phyloP scores from a whole-genome alignment of 1,140 invertebrate species.

The Drosophila burlai region DNA sequence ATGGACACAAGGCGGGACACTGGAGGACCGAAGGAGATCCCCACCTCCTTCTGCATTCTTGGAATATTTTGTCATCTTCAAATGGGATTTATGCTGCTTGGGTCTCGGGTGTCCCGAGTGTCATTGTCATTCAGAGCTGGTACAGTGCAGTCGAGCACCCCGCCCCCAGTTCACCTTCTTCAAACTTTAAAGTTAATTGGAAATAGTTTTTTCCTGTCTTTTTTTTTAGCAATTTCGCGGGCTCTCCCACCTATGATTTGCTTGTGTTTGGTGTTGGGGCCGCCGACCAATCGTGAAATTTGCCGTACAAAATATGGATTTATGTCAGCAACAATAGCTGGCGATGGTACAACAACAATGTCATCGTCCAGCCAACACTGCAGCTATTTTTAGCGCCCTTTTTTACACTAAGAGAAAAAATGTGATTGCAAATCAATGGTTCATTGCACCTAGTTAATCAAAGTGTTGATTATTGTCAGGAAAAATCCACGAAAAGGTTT shows the following conservation, averaged over 20 bases:
- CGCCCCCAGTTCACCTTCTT: slow-evolving; percentile 26
- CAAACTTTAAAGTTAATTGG: slow-evolving; percentile 76
- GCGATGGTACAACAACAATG: slow-evolving; percentile 32
- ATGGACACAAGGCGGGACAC: slow-evolving; percentile 49
- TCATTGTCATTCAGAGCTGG: slow-evolving; percentile 23
- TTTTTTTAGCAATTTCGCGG: slow-evolving; percentile 72
- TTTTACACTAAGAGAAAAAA: slow-evolving; percentile 8
- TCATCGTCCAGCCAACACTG: slow-evolving; percentile 50
- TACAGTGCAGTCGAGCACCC: slow-evolving; percentile 1
- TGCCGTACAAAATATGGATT: slow-evolving; percentile 78
- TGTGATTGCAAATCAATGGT: neutral
- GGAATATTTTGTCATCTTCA: slow-evolving; percentile 79
- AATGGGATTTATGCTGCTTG: slow-evolving; percentile 70
- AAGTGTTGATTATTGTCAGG: too few relatives aligned
- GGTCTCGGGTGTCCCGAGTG: slow-evolving; percentile 8
- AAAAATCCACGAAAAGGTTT: too few relatives aligned
- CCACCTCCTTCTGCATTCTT: slow-evolving; percentile 1
- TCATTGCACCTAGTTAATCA: neutral
- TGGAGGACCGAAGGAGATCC: neutral
- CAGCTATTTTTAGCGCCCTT: slow-evolving; percentile 57
- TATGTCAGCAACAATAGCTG: slow-evolving; percentile 62
- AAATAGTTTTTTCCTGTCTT: slow-evolving; percentile 57
- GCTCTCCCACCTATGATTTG: slow-evolving; percentile 52
- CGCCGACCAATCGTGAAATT: slow-evolving; percentile 73
- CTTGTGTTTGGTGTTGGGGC: slow-evolving; percentile 25